phyloP scores from a whole-genome alignment of 1,140 invertebrate genomes.

The Hycleus phaleratus region DNA sequence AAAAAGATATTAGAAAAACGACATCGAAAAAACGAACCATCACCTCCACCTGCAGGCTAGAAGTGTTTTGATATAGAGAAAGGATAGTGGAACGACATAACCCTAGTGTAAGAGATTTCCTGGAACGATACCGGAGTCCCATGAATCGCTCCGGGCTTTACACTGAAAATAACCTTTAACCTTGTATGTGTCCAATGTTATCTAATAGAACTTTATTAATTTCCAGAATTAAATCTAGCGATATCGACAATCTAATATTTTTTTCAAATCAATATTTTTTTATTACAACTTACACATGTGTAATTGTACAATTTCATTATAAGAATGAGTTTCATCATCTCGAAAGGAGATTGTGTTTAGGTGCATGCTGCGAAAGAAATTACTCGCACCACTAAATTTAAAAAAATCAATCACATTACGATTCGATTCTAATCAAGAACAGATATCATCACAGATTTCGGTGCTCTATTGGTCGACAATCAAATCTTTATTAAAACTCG shows the following conservation, averaged over 20 bases:
- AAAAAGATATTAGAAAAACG: constrained; percentile 2
- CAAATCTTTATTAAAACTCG: no score
- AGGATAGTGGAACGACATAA: constrained; percentile 12
- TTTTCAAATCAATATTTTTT: neutral
- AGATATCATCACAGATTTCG: constrained; percentile 1
- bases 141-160: constrained; percentile 1
- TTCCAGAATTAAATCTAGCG: constrained; percentile 15
- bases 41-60: constrained; percentile 9
- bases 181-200: constrained; percentile 8
- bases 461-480: neutral
- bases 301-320: constrained; percentile 14
- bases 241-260: neutral
- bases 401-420: constrained; percentile 13
- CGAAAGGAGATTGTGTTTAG: constrained; percentile 5
- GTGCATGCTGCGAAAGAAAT: constrained; percentile 18
- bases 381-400: constrained; percentile 8
- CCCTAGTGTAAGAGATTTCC: constrained; percentile 9
- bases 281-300: constrained; percentile 8
- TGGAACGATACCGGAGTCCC: constrained; percentile 9
- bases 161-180: constrained; percentile 5
- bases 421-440: constrained; percentile 6
- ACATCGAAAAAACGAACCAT: neutral
- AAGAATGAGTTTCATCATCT: constrained; percentile 16
- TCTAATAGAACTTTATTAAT: constrained; percentile 14
- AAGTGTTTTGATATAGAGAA: neutral